Conservation (phyloP, 2,888 invertebrate genomes). For the Silvanus unidentatus region DNA sequence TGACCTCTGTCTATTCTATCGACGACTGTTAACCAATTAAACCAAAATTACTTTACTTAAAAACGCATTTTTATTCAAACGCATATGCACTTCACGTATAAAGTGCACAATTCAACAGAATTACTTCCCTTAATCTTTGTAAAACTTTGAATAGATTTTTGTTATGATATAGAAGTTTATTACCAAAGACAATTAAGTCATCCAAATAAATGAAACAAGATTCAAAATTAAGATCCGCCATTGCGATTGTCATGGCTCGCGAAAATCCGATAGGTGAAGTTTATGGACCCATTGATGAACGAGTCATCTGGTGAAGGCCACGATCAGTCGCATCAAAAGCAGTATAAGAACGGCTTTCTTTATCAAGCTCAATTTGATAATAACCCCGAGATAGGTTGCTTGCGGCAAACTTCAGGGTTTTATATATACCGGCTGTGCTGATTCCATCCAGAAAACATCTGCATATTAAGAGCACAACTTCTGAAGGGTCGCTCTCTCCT, state of each 20-base stretch:
- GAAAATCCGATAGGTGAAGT: slow-evolving; percentile 25
- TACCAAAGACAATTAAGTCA: slow-evolving; percentile 14
- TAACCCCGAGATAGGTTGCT: slow-evolving; percentile 26
- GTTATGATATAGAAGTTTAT: slow-evolving; percentile 19
- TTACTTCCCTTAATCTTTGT: slow-evolving; percentile 6
- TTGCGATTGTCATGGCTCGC: slow-evolving; percentile 23
- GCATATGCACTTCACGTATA: no score
- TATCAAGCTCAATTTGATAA: slow-evolving; percentile 25
- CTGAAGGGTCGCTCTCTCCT: slow-evolving; percentile 12
- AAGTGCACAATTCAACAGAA: no score
- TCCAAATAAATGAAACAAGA: slow-evolving; percentile 9
- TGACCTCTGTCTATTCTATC: no score
- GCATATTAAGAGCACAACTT: slow-evolving; percentile 18
- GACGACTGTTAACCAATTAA: no score
- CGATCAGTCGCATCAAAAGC: slow-evolving; percentile 25
- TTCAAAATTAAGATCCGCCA: slow-evolving; percentile 20
- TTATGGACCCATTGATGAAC: slow-evolving; percentile 27
- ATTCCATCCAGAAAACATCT: slow-evolving; percentile 18
- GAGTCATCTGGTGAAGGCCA: slow-evolving; percentile 26
- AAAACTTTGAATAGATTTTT: slow-evolving; percentile 13
- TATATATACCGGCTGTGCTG: slow-evolving; percentile 24
- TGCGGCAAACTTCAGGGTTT: no score
- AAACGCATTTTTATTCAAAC: no score
- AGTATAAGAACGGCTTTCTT: slow-evolving; percentile 19
- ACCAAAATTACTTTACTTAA: no score